These are phyloP conservation scores for Oxyura jamaicensis DNA, from an alignment of 2,113 vertebrate species.

Conservation along the genomic window DNA sequence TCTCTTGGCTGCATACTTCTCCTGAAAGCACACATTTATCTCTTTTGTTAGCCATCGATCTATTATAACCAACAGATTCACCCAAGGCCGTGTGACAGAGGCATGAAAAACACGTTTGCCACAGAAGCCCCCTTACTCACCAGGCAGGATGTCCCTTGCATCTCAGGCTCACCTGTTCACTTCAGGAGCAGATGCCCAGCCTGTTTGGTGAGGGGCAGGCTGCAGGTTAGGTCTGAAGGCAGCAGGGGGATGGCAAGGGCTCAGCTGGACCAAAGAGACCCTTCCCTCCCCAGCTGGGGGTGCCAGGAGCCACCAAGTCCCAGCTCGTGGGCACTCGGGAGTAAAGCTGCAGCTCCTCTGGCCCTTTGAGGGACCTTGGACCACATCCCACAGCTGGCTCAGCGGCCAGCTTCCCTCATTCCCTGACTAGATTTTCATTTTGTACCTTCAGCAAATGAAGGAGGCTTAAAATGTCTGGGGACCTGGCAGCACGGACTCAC, in stretches of 20 bases:
- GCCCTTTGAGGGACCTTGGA: not conserved
- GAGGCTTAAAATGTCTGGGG: not conserved
- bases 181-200: rapidly evolving
- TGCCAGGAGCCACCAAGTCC: not conserved
- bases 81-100: rapidly evolving
- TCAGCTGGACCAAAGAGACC: not conserved
- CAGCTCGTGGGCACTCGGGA: not conserved
- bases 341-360: not conserved
- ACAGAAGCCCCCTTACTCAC: not conserved
- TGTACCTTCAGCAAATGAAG: not conserved
- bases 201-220: rapidly evolving
- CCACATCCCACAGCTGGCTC: not conserved
- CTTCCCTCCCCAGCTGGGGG: rapidly evolving
- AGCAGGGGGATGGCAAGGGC: rapidly evolving
- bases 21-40: not conserved
- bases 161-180: not conserved
- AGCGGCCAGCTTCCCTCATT: constrained; percentile 13
- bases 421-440: not conserved
- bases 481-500: not conserved
- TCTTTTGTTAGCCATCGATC: not conserved
- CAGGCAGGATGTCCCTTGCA: not conserved
- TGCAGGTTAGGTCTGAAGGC: not conserved
- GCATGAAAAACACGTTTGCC: rapidly evolving
- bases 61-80: not conserved
- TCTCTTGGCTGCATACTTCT: not conserved